Percentiles rank a stretch among this genome's conserved stretches.
Evolutionary conservation across 1,140 invertebrate genomes (phyloP).

Genomic region (Apis laboriosa): DNA sequence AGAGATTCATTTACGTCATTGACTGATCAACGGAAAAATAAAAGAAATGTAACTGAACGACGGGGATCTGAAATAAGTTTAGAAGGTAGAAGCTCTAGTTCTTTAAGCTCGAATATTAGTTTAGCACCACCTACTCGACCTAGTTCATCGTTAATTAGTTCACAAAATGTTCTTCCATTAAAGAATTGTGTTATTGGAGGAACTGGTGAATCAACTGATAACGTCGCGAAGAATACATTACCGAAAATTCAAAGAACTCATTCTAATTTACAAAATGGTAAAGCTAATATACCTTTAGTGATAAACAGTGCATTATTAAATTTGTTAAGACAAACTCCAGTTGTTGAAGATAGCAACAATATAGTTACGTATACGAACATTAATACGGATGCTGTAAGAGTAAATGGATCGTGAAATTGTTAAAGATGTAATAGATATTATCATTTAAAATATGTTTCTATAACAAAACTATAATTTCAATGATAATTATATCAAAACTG

Average conservation of each 20-base stretch:
- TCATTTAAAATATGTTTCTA: neutral
- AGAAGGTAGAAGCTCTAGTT: constrained; percentile 69
- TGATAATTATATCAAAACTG: constrained; percentile 11
- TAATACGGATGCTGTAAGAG: constrained; percentile 71
- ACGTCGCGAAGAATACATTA: constrained; percentile 52
- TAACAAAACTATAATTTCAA: neutral
- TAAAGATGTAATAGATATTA: neutral
- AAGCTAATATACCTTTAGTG: constrained; percentile 77
- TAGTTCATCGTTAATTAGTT: constrained; percentile 73
- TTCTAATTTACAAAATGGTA: constrained; percentile 71
- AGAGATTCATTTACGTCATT: constrained; percentile 71
- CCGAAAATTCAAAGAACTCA: constrained; percentile 72
- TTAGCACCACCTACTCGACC: constrained; percentile 70
- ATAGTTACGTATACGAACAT: constrained; percentile 77
- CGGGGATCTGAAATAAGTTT: constrained; percentile 68
- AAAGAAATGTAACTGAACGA: constrained; percentile 63
- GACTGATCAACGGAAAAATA: constrained; percentile 70
- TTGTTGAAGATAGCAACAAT: constrained; percentile 70
- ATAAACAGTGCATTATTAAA: constrained; percentile 77
- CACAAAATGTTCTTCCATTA: constrained; percentile 63
- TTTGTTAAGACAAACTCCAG: constrained; percentile 73
- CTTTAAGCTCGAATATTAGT: constrained; percentile 67
- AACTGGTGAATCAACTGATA: constrained; percentile 37
- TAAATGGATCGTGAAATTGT: constrained; percentile 69
- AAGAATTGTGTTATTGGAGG: constrained; percentile 52